Base-by-base conservation (phyloP, 2,888 invertebrate genomes). In the Cataglyphis rosenhaueri region DNA sequence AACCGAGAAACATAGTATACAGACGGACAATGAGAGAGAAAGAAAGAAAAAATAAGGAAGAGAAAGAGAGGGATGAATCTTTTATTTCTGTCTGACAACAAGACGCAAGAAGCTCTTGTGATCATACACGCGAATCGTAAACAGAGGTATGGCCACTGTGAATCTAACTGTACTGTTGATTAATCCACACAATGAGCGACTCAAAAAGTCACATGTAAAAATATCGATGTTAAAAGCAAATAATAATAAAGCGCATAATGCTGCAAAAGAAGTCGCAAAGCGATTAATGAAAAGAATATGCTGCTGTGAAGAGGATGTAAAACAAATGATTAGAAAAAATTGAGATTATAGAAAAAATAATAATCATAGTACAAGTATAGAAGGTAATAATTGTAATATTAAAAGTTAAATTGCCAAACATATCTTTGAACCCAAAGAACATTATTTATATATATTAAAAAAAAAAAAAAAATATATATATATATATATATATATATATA, bases 21-120 rank as follows among this genome's bases (percentile, higher is more conserved):
- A 21, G 32, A 52, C 15, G 0, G 32, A 32, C 32, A 32, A 32
- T 21, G 48, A n/a, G 18, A 52, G 52, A 65, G 38, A 57, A 52
- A 70, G 41, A 55, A n/a, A 44, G 32, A 78, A 82, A 84, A 32
- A 86, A 61, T 41, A 70, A 62, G 38, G 52, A 59, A 21, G 66
- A 64, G 61, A 59, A 32, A 65, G 35, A 76, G 29, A 61, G 29
- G 41, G 35, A 25, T 12, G 32, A 65, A 71, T 83, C 79, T 74
- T 85, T 87, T 81, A 85, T 86, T 85, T 86, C 57, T 68, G 73
- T 29, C 66, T 25, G 65, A 57, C 66, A 79, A 68, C 55, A 61
- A 81, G 29, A 38, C 55, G 41, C 55, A 41, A 32, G 25, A 61
- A 57, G 25, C 35, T 68, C 57, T 59, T 21, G 70, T 32, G 32